Evolutionary conservation across 2,113 vertebrate genomes (phyloP).

Genomic region (Phaethon lepturus): DNA sequence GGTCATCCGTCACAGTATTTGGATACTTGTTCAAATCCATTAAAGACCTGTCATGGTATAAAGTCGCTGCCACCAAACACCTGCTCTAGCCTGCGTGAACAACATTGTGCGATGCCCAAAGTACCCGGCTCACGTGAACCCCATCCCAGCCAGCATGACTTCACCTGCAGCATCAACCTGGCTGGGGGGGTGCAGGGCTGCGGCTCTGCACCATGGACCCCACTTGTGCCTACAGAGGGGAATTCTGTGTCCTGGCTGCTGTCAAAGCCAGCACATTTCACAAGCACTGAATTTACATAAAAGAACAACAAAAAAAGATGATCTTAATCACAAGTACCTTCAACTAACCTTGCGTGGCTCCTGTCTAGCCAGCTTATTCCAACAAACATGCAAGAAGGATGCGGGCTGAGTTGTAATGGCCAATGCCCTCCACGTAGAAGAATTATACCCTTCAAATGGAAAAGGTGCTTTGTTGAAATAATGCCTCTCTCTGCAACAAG

Average conservation of each 20-base stretch:
- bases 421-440: not conserved
- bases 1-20: not conserved
- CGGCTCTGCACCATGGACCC: not conserved
- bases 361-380: conserved; percentile 20
- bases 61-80: not conserved
- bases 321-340: conserved; percentile 22
- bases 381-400: not conserved
- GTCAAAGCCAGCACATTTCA: conserved; percentile 9
- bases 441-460: not conserved
- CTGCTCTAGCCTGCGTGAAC: not conserved
- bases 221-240: not conserved
- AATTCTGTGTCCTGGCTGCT: not conserved
- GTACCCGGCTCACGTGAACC: not conserved
- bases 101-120: rapidly evolving
- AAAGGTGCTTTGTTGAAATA: not conserved
- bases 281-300: not conserved
- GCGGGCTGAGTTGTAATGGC: not conserved
- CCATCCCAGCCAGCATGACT: not conserved
- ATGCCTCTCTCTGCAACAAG: not conserved
- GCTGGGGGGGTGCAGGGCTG: not conserved
- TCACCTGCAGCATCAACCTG: not conserved
- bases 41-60: not conserved
- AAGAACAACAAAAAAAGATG: not conserved
- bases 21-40: not conserved
- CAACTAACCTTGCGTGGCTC: not conserved